Percentiles rank a stretch among this genome's conserved stretches.
These are phyloP conservation scores for Timema cristinae DNA, from an alignment of 2,888 invertebrate genomes.

Conservation along the genomic window DNA sequence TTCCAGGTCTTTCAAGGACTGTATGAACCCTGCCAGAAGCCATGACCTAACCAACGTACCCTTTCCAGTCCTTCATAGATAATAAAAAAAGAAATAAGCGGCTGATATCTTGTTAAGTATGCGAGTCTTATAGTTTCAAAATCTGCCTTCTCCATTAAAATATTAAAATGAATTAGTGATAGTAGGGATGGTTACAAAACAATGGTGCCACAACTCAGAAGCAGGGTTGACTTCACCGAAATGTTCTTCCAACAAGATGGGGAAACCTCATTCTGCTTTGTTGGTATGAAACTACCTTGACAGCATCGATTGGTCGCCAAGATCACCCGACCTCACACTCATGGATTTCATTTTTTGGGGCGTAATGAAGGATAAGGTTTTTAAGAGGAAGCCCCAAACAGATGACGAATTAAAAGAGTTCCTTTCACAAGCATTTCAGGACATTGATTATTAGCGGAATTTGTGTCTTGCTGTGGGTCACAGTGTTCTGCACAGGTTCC, in stretches of 20 bases:
- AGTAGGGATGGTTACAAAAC: too few relatives aligned
- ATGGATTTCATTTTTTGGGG: neutral
- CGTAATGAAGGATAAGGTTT: neutral
- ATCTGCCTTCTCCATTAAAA: too few relatives aligned
- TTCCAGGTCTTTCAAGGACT: too few relatives aligned
- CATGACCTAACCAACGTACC: too few relatives aligned
- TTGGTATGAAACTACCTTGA: neutral
- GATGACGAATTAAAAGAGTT: neutral
- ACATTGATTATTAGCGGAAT: too few relatives aligned
- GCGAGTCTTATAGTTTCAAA: too few relatives aligned
- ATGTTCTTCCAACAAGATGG: conserved; percentile 2
- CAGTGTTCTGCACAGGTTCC: neutral
- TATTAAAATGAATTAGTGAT: too few relatives aligned
- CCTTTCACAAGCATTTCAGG: neutral
- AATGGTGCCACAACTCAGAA: neutral
- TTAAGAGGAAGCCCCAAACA: neutral
- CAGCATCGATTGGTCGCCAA: neutral
- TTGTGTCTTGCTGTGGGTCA: neutral
- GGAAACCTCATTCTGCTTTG: neutral
- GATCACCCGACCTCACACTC: neutral
- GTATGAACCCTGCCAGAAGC: too few relatives aligned
- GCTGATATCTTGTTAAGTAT: too few relatives aligned
- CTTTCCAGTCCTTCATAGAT: too few relatives aligned
- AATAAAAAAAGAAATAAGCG: too few relatives aligned
- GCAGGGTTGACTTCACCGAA: neutral